Evolutionary conservation across 2,888 invertebrate genomes (phyloP).

Genomic region (Acanthosoma haemorrhoidale): DNA sequence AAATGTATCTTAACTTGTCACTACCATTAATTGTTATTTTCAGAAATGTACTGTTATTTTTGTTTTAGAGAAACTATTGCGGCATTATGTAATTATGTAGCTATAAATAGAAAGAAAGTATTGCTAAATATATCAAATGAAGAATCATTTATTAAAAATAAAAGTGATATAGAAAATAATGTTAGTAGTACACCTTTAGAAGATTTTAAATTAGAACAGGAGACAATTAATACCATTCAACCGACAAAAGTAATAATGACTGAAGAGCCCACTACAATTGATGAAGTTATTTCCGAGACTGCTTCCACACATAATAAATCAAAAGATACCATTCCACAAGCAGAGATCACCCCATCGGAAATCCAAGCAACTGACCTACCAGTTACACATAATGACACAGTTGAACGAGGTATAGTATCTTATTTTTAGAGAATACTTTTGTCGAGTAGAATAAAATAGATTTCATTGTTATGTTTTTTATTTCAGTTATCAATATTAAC

Average conservation of each 20-base stretch:
- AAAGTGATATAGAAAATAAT: neutral
- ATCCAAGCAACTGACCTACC: neutral
- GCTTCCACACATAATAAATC: neutral
- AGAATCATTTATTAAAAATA: neutral
- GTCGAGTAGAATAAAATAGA: neutral
- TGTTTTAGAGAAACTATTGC: slow-evolving; percentile 58
- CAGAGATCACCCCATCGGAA: neutral
- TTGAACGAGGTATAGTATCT: neutral
- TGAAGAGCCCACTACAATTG: neutral
- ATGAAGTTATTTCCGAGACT: slow-evolving; percentile 1
- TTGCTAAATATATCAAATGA: slow-evolving; percentile 52
- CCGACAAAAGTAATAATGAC: neutral
- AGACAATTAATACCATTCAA: neutral
- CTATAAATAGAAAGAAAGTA: slow-evolving; percentile 61
- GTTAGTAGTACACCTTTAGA: neutral
- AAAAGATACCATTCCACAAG: neutral
- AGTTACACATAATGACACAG: neutral
- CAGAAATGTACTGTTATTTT: neutral
- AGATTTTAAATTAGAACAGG: neutral
- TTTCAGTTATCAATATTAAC: neutral
- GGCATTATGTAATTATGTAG: slow-evolving; percentile 71
- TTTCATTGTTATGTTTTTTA: neutral
- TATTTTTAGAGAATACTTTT: neutral
- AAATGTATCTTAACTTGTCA: no score
- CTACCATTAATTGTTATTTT: no score